Base-by-base conservation (phyloP, 2,888 invertebrate species). In the Neoaliturus tenellus region DNA sequence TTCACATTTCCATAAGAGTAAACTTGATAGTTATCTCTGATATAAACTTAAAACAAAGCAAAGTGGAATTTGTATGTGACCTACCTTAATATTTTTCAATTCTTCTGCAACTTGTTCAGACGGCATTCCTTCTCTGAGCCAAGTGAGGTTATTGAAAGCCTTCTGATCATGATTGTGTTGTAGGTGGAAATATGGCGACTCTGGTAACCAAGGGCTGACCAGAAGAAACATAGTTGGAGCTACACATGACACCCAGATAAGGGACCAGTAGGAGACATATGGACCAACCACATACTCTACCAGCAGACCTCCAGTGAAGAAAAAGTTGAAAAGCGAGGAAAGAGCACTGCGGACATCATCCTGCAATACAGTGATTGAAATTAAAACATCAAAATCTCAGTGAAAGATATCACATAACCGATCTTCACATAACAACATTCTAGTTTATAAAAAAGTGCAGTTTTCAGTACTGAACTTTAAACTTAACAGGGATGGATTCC, bases 271-370 rank as follows among this genome's bases (percentile, higher is more conserved):
- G 0, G 93, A 91, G 0, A 95, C 92, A 91, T 91, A 95, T 0
- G 95, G 97, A 0, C 96, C 98, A 87, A 95, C 92, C 0, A 90
- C 90, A 89, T 96, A 97, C 0, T 95, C 91, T 83, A 94, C 92
- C 2, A 96, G 89, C 88, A 95, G 93, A 1, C 97, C 97, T 5
- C 93, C 80, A 0, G 91, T 91, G 58, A 96, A 93, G 90, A 96
- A 95, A 58, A 94, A 91, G 88, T 96, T 96, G 88, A 97, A 94
- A 84, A 96, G 94, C 0, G 97, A 95, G 0, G 97, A 97, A 0
- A 98, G 91, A 0, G 95, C 94, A 0, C 98, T 98, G 86, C 98
- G 92, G n/a, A 95, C 93, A 33, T 95, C 94, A 85, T 95, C 94
- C 91, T 96, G 91, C 41, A 83, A 83, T 41, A 81, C n/a, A n/a